These are phyloP conservation scores for Drosophila testacea DNA, from an alignment of 2,888 invertebrate genomes.

Conservation along the genomic window DNA sequence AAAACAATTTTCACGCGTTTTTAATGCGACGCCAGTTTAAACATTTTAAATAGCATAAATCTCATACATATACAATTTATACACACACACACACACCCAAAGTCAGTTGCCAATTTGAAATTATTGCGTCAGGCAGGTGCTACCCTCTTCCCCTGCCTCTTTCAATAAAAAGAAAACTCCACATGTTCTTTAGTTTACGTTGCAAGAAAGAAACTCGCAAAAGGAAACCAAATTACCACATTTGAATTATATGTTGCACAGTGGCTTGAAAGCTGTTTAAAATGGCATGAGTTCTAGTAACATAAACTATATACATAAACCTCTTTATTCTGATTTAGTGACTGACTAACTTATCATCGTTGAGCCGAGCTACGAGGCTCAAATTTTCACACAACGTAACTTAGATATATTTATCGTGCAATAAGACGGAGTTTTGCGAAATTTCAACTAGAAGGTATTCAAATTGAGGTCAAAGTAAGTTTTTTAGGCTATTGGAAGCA, in stretches of 20 bases:
- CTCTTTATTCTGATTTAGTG: no score
- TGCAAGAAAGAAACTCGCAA: conserved; percentile 25
- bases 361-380: no score
- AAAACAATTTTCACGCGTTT: conserved; percentile 77
- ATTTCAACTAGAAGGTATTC: no score
- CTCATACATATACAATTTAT: conserved; percentile 80
- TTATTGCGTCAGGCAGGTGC: conserved; percentile 74
- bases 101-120: conserved; percentile 75
- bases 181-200: conserved; percentile 6
- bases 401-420: no score
- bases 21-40: conserved; percentile 71
- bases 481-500: no score
- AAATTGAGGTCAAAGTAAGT: no score
- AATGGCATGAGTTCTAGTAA: no score
- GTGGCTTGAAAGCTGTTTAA: conserved; percentile 18
- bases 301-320: not conserved
- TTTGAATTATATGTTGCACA: conserved; percentile 52
- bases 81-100: conserved; percentile 27
- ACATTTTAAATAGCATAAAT: conserved; percentile 76
- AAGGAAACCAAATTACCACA: conserved; percentile 74
- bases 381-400: no score
- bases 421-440: no score
- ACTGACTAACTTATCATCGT: no score
- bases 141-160: conserved; percentile 9
- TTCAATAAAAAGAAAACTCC: not conserved